These are phyloP conservation scores for Bhutanitis thaidina DNA, from an alignment of 2,888 invertebrate genomes.

Conservation along the genomic window DNA sequence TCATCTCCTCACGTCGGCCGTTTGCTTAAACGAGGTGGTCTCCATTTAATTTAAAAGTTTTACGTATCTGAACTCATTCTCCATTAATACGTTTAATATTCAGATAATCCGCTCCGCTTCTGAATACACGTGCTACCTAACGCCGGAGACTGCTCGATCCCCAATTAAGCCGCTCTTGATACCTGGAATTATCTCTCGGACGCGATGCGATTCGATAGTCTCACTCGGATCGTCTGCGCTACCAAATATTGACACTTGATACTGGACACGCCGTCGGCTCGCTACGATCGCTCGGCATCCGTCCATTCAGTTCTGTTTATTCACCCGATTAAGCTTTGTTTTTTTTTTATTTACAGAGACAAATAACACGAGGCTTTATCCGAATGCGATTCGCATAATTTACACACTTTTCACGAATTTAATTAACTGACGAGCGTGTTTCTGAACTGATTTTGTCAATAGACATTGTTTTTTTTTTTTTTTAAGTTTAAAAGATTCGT, in stretches of 20 bases:
- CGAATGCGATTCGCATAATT: slow-evolving; percentile 8
- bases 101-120: background rate
- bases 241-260: slow-evolving; percentile 60
- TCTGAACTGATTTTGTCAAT: slow-evolving; percentile 12
- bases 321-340: background rate
- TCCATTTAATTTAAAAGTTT: no score
- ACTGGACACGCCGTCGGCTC: slow-evolving; percentile 22
- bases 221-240: slow-evolving; percentile 41
- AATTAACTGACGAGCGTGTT: slow-evolving; percentile 8
- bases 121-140: slow-evolving; percentile 15
- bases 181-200: slow-evolving; percentile 51
- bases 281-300: background rate
- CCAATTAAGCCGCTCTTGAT: slow-evolving; percentile 63
- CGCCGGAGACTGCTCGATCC: slow-evolving; percentile 44
- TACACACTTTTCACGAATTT: slow-evolving; percentile 2
- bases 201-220: slow-evolving; percentile 38
- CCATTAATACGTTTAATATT: background rate
- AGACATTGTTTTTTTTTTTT: slow-evolving; percentile 8
- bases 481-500: background rate
- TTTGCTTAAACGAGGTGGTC: no score
- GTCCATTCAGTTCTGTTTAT: background rate
- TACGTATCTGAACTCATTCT: no score
- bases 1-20: no score
- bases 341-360: slow-evolving; percentile 13
- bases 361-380: slow-evolving; percentile 10